These are phyloP conservation scores for Heliconius eleuchia DNA, from an alignment of 1,140 invertebrate species.

Conservation along the genomic window DNA sequence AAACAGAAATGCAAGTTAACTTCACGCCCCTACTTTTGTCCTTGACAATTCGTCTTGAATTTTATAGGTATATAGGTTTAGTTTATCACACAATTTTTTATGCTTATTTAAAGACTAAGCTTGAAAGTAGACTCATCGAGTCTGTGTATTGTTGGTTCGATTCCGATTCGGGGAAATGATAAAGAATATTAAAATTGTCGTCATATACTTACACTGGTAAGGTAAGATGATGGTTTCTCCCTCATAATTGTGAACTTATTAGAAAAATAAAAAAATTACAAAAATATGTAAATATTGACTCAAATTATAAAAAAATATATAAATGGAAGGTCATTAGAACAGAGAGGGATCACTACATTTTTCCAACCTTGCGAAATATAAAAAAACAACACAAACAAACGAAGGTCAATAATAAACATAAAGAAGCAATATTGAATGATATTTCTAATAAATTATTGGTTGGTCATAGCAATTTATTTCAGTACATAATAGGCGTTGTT, in stretches of 20 bases:
- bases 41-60: constrained; percentile 9
- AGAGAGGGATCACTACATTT: neutral
- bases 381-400: neutral
- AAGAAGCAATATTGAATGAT: constrained; percentile 7
- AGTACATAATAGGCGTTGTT: neutral
- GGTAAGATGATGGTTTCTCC: neutral
- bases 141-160: neutral
- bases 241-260: neutral
- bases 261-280: neutral
- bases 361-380: neutral
- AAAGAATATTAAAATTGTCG: too few species aligned
- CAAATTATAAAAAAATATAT: too few species aligned
- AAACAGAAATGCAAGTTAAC: constrained; percentile 12
- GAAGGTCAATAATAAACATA: neutral
- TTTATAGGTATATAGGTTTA: neutral
- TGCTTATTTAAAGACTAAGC: too few species aligned
- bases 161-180: too few species aligned
- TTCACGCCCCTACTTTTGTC: constrained; percentile 10
- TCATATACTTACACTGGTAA: too few species aligned
- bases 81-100: neutral
- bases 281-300: too few species aligned
- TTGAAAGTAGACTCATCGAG: too few species aligned
- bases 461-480: neutral
- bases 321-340: neutral
- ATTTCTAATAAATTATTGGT: neutral